phyloP scores from a whole-genome alignment of 53 echinoderm and acorn worm species.

The Arbacia lixula region DNA sequence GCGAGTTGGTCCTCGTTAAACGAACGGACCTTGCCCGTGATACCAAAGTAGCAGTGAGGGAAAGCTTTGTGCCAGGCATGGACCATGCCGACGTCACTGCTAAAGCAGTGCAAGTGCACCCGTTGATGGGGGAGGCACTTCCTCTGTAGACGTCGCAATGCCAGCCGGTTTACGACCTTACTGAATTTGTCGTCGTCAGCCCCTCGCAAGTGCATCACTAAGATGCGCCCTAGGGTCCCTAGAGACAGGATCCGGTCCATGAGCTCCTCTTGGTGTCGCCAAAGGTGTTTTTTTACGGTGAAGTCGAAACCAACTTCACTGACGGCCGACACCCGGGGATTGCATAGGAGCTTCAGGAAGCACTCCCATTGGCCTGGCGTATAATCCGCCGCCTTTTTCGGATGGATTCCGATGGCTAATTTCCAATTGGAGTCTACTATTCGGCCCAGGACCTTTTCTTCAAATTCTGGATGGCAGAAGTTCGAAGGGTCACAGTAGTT shows the following conservation, averaged over 20 bases:
- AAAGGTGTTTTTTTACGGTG: not conserved
- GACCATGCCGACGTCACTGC: conserved; percentile 7
- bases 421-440: conserved; percentile 15
- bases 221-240: conserved; percentile 40
- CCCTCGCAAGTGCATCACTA: conserved; percentile 38
- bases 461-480: not conserved
- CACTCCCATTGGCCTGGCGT: conserved; percentile 43
- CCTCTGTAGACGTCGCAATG: not conserved
- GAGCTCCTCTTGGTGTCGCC: conserved; percentile 6
- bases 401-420: conserved; percentile 47
- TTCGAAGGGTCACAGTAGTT: conserved; percentile 48
- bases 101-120: conserved; percentile 40
- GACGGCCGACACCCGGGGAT: conserved; percentile 40
- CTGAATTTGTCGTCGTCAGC: not conserved
- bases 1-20: conserved; percentile 15
- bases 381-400: not conserved
- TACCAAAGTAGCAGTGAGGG: conserved; percentile 23
- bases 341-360: conserved; percentile 23
- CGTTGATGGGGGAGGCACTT: conserved; percentile 38
- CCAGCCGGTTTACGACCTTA: conserved; percentile 2
- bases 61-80: conserved; percentile 2
- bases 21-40: conserved; percentile 1
- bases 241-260: conserved; percentile 15
- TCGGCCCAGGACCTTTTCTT: not conserved
- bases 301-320: conserved; percentile 53